Percentiles rank a stretch among this genome's conserved stretches.
Evolutionary conservation across 2,797 vertebrate genomes (phyloP).

Genomic region (Erithacus rubecula): DNA sequence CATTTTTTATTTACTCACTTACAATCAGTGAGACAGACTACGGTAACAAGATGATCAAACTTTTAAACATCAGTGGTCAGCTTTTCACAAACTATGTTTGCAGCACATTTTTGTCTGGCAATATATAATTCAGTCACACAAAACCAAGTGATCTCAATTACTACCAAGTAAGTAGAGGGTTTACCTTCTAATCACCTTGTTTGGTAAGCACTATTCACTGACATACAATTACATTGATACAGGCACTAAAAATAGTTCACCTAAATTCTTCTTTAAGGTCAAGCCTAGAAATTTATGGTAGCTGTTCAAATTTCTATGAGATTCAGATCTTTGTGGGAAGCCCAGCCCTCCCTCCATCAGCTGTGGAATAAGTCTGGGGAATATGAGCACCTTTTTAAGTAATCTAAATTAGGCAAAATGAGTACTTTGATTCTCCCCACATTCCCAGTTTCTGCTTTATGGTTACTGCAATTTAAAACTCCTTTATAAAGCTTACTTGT

Average conservation of each 20-base stretch:
- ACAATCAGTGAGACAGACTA: neutral
- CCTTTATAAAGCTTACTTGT: neutral
- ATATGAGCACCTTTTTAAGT: neutral
- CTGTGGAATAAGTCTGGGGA: neutral
- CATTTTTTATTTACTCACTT: neutral
- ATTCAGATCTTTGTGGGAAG: neutral
- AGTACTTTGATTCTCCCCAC: neutral
- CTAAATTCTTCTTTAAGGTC: constrained; percentile 9
- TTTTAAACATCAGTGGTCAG: neutral
- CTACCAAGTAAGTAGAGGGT: neutral
- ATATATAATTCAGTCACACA: neutral
- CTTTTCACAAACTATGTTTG: neutral
- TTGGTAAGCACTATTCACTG: neutral
- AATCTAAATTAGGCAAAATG: neutral
- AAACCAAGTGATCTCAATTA: neutral
- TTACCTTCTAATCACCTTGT: neutral
- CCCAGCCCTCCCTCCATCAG: neutral
- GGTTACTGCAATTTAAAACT: neutral
- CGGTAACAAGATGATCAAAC: neutral
- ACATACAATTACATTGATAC: neutral
- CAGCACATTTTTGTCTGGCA: neutral
- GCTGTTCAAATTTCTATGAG: neutral
- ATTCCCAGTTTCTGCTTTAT: neutral
- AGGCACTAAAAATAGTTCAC: constrained; percentile 4
- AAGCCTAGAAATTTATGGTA: neutral